These are phyloP conservation scores for Opisthograptis luteolata DNA, from an alignment of 2,888 invertebrate genomes.

Conservation along the genomic window DNA sequence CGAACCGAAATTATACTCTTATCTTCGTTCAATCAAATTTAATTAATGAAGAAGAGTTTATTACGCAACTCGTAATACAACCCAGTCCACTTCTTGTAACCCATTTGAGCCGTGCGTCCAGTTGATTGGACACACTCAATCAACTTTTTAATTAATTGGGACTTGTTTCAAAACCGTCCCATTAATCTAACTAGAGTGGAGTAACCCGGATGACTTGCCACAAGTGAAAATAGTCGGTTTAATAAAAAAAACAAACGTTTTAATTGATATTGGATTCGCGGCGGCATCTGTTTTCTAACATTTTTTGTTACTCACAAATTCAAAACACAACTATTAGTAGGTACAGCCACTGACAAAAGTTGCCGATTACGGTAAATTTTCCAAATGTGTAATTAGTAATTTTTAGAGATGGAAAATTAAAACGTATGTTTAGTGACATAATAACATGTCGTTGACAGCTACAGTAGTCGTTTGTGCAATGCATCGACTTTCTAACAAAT, in stretches of 20 bases:
- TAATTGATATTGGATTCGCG: conserved; percentile 10
- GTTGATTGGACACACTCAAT: conserved; percentile 29
- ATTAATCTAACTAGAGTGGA: conserved; percentile 30
- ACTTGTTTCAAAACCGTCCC: conserved; percentile 29
- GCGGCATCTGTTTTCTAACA: too few relatives aligned
- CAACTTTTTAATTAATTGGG: conserved; percentile 26
- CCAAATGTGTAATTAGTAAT: too few relatives aligned
- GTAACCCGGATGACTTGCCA: conserved; percentile 30
- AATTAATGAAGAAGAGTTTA: conserved; percentile 19
- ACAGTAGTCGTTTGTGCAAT: too few relatives aligned
- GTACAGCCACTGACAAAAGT: too few relatives aligned
- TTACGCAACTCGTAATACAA: conserved; percentile 7
- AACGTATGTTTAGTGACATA: too few relatives aligned
- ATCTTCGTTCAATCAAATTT: conserved; percentile 12
- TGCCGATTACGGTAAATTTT: too few relatives aligned
- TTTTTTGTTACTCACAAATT: too few relatives aligned
- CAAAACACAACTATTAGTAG: too few relatives aligned
- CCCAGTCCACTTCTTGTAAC: conserved; percentile 6
- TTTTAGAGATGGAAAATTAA: too few relatives aligned
- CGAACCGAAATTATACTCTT: neutral
- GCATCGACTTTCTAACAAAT: too few relatives aligned
- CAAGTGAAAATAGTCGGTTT: conserved; percentile 1
- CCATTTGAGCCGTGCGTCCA: conserved; percentile 9
- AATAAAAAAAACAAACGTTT: conserved; percentile 15
- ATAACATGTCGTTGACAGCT: too few relatives aligned